Evolutionary conservation across 2,888 invertebrate genomes (phyloP), one percentile per base, ranked within the genome.

Genomic region (Doris montereyensis): DNA sequence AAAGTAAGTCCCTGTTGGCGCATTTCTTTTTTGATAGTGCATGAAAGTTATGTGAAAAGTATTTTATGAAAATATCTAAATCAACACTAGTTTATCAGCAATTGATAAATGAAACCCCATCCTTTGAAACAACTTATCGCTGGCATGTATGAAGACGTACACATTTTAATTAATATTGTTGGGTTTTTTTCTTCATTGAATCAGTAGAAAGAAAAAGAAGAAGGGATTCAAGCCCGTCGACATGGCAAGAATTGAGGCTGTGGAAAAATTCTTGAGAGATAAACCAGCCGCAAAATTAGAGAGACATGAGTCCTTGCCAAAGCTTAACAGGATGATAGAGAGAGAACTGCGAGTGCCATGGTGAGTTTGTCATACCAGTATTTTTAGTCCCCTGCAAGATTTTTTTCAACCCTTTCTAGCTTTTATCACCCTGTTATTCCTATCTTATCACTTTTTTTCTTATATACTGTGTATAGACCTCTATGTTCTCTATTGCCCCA

Each of bases 201-300:
- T 41, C 62, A 2, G 5, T 72, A 83, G 79, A 35, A 82, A 76
- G 62, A 81, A 68, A 81, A 89, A 87, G 81, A 85, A 85, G 77
- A 87, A 85, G 81, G 84, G 82, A 34, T 79, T 75, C 30, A 83
- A 83, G 13, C 83, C 83, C 24, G 82, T 89, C 28, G 87, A 86
- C 76, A 87, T 89, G 86, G 84, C 84, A 0, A 81, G 88, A 65
- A 83, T 90, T 62, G 90, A 90, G 74, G 87, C 86, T 30, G 85
- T 89, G 8, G 88, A 90, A 80, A 84, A 82, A 70, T 89, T 89
- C 77, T 80, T 90, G 68, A 76, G 82, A 2, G 80, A 83, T 13
- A 70, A 81, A 32, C 81, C 84, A n/a, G 82, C 87, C 3, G 83
- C 81, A 10, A 81, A 77, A 26, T 79, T 90, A 26, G 52, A 32